Evolutionary conservation across 1,140 invertebrate genomes (phyloP).

Genomic region (Mycetomoellerius zeteki): DNA sequence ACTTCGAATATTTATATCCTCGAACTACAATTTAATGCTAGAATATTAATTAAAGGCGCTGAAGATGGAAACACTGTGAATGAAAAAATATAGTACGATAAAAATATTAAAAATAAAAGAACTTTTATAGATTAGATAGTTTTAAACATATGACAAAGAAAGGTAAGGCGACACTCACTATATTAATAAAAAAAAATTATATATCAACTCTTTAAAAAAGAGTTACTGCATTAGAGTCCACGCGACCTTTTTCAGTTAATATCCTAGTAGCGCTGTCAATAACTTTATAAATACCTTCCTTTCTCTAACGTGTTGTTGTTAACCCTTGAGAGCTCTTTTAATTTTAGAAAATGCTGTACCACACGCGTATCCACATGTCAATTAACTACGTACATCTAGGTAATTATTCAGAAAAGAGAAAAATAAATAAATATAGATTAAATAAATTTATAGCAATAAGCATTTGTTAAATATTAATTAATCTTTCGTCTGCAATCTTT

Average conservation of each 20-base stretch:
- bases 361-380: neutral
- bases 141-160: neutral
- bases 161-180: neutral
- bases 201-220: neutral
- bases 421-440: slow-evolving; percentile 12
- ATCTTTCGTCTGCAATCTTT: no score
- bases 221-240: neutral
- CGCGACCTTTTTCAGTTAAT: slow-evolving; percentile 11
- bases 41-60: slow-evolving; percentile 52
- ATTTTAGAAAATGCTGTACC: slow-evolving; percentile 22
- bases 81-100: slow-evolving; percentile 5
- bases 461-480: neutral
- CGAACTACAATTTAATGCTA: slow-evolving; percentile 11
- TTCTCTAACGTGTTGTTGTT: slow-evolving; percentile 28
- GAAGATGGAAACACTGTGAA: neutral
- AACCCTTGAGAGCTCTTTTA: slow-evolving; percentile 21
- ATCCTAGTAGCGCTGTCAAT: neutral
- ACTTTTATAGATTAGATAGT: slow-evolving; percentile 1
- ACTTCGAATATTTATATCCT: slow-evolving; percentile 39
- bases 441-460: neutral
- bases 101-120: slow-evolving; percentile 44
- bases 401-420: neutral
- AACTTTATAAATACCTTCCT: slow-evolving; percentile 48
- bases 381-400: neutral
- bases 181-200: slow-evolving; percentile 24